Conservation (phyloP, 2,113 vertebrate species). For the Mastomys coucha region DNA sequence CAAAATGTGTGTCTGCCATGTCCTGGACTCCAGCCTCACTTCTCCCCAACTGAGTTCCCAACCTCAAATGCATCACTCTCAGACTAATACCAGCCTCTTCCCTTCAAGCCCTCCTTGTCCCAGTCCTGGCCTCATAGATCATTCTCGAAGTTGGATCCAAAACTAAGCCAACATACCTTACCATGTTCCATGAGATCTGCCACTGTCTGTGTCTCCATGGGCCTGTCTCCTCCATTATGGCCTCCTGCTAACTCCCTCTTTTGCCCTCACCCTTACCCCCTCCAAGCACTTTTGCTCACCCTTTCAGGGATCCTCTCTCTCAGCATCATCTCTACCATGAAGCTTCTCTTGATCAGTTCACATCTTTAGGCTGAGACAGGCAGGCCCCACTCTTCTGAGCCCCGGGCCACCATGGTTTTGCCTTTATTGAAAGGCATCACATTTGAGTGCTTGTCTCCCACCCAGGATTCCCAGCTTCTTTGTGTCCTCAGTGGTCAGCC, state of each 20-base stretch:
- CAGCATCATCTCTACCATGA: neutral
- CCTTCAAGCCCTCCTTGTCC: neutral
- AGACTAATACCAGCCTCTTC: no score
- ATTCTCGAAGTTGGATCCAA: neutral
- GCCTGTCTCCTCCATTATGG: no score
- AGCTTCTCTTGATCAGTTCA: neutral
- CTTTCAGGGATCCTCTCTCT: neutral
- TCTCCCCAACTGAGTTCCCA: neutral
- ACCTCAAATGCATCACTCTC: neutral
- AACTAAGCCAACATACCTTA: neutral
- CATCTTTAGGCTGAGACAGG: neutral
- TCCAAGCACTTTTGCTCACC: neutral
- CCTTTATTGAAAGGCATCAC: fast-evolving
- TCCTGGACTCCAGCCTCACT: neutral
- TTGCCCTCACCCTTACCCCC: neutral
- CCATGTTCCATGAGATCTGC: fast-evolving
- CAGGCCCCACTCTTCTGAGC: neutral
- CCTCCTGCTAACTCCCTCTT: neutral
- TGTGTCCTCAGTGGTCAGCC: neutral
- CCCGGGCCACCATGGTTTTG: neutral
- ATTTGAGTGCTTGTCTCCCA: neutral
- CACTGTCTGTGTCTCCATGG: neutral
- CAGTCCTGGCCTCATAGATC: neutral
- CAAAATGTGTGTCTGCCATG: no score
- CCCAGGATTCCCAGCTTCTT: neutral